Evolutionary conservation across 2,888 invertebrate species (phyloP), one percentile per base, ranked within the genome.

Genomic region (Morpho helenor): DNA sequence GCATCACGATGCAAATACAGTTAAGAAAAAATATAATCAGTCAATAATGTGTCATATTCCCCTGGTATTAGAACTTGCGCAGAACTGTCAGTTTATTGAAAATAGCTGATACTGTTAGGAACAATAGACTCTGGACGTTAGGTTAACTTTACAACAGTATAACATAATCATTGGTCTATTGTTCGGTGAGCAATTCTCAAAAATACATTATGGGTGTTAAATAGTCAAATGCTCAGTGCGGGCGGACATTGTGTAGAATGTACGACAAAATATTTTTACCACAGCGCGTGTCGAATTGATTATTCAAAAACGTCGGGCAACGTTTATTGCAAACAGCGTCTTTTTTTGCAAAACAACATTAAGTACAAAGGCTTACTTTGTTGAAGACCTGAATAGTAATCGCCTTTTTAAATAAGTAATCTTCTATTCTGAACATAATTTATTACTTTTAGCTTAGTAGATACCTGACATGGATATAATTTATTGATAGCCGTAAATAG

Each of bases 181-280:
- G 62, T 63, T 53, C 54, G 49, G 56, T 75, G 68, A 66, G 67
- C 70, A 66, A 74, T 87, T 87, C 82, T 79, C 74, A 75, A 84
- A 86, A 87, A 76, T 77, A 74, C 78, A 75, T 76, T 74, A 76
- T 72, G 82, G 80, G 77, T 80, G 80, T 80, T 77, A 80, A 78
- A 78, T 70, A 70, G 68, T 68, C 67, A 64, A 69, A 74, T 72
- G 70, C 69, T 71, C 66, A 71, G 77, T 76, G 74, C 77, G 77
- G 78, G 76, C 68, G 72, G 76, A 74, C 73, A 68, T 72, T 74
- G 76, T 75, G 73, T 66, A 67, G 67, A 73, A 74, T 72, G 74
- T 76, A 81, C 78, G 80, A 82, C 81, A 85, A 77, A 89, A 89
- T 89, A 87, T 89, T 88, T 80, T 84, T 76, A 85, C 89, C 87